A percentile compares a stretch with the other conserved stretches of the same genome.
Evolutionary conservation across 2,113 vertebrate species (phyloP).

Genomic region (Oncorhynchus masou): DNA sequence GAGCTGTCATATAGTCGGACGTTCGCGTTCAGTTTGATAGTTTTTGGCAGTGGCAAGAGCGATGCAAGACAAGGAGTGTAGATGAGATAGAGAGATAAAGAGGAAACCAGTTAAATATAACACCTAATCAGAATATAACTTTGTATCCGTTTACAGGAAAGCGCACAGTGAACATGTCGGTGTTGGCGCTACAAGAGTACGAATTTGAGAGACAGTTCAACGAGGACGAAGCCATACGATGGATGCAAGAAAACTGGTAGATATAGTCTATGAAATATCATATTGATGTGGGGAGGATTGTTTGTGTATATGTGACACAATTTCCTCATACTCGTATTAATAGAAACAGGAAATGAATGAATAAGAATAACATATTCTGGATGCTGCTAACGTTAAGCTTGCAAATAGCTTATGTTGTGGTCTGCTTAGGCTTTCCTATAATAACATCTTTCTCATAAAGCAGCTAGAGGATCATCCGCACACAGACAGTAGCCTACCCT

Average conservation of each 20-base stretch:
- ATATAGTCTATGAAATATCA: slow-evolving; percentile 26
- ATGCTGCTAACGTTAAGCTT: too few relatives aligned
- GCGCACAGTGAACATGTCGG: slow-evolving; percentile 87
- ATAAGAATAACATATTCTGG: too few relatives aligned
- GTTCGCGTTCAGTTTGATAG: slow-evolving; percentile 60
- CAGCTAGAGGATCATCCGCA: not conserved
- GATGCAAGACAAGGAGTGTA: slow-evolving; percentile 75
- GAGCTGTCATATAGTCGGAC: slow-evolving; percentile 48
- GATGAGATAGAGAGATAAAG: slow-evolving; percentile 61
- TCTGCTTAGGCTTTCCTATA: too few relatives aligned
- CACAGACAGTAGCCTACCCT: not conserved
- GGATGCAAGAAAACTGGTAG: slow-evolving; percentile 99
- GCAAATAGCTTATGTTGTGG: too few relatives aligned
- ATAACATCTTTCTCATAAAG: too few relatives aligned
- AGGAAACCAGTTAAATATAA: slow-evolving; percentile 14
- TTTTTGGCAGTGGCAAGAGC: slow-evolving; percentile 61
- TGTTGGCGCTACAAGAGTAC: slow-evolving; percentile 93
- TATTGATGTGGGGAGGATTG: too few relatives aligned
- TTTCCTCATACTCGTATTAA: too few relatives aligned
- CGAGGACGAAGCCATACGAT: slow-evolving; percentile 94
- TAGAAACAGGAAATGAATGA: too few relatives aligned
- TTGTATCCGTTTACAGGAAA: slow-evolving; percentile 23
- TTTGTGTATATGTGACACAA: too few relatives aligned
- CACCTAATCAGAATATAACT: not conserved
- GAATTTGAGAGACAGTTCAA: slow-evolving; percentile 98